Evolutionary conservation across 2,888 invertebrate species (phyloP), one percentile per base, ranked within the genome.

Genomic region (Lathronympha strigana): DNA sequence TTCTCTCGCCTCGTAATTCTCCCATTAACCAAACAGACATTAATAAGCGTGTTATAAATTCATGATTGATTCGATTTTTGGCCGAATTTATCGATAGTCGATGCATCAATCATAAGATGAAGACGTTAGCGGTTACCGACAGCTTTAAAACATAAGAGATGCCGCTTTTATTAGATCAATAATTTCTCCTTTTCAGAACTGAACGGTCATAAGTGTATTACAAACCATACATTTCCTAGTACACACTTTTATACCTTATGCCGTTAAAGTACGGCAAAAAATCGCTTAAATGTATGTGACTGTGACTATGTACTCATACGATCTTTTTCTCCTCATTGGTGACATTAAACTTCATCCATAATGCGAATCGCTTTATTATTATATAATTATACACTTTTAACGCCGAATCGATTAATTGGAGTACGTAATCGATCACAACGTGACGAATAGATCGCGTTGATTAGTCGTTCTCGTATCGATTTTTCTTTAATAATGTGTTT

Each of bases 121-220:
- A 88, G 88, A 86, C 83, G 84, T 88, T 83, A 81, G 77, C 75
- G 76, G 84, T 88, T 83, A 81, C 77, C 75, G 76, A 36, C 53
- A 53, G 80, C 79, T 74, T 79, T 71, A 49, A 57, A 72, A 81
- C 72, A 71, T 78, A 70, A 79, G 75, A 76, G 75, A 78, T 63
- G 73, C 81, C 80, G 81, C 80, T 76, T 87, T 88, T 89, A 88
- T 89, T 88, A 84, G 86, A 84, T 85, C 86, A 85, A 87, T 86
- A 87, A 82, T 66, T 47, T 45, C 8, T 31, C n/a, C 31, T 43
- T 19, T 45, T 57, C 28, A 43, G 19, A 45, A 45, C 31, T 45
- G 6, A 57, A 57, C 28, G 8, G 57, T 19, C 11, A 31, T 57
- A 31, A 57, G 25, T 31, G 19, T 17, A 19, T 13, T 13, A 43